These are phyloP conservation scores for Drosophila nasuta DNA, from an alignment of 1,140 invertebrate genomes.

Conservation along the genomic window DNA sequence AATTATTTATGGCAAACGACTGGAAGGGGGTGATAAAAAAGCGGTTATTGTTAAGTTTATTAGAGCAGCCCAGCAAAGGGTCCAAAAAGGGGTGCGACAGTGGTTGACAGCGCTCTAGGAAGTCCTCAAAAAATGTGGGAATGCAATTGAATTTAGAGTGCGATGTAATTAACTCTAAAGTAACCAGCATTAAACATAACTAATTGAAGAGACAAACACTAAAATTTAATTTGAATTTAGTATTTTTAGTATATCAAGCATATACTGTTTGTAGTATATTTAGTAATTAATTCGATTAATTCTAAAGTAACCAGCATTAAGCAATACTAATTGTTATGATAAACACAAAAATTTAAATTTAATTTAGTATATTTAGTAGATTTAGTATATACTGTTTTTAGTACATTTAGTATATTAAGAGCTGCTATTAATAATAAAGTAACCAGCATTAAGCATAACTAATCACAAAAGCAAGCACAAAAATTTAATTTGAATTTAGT, in stretches of 20 bases:
- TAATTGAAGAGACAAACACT: neutral
- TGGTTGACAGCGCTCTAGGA: constrained; percentile 42
- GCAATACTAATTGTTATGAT: too few relatives aligned
- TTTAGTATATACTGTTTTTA: too few relatives aligned
- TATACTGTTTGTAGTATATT: too few relatives aligned
- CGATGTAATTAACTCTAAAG: neutral
- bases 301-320: too few relatives aligned
- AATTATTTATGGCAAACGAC: constrained; percentile 79
- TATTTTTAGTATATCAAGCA: too few relatives aligned
- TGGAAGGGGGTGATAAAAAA: constrained; percentile 72
- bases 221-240: neutral
- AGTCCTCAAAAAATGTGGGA: neutral
- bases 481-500: too few relatives aligned
- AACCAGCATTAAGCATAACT: too few relatives aligned
- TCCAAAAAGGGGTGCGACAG: constrained; percentile 69
- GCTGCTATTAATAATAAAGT: too few relatives aligned
- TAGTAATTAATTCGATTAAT: too few relatives aligned
- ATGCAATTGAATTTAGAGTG: neutral
- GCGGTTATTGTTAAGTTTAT: constrained; percentile 83
- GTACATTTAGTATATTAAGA: too few relatives aligned
- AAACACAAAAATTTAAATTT: neutral
- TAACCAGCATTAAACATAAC: neutral
- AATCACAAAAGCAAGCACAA: too few relatives aligned
- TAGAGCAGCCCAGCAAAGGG: constrained; percentile 51
- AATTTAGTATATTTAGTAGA: too few relatives aligned